phyloP scores from a whole-genome alignment of 2,113 vertebrate species.

The Coreoperca whiteheadi region DNA sequence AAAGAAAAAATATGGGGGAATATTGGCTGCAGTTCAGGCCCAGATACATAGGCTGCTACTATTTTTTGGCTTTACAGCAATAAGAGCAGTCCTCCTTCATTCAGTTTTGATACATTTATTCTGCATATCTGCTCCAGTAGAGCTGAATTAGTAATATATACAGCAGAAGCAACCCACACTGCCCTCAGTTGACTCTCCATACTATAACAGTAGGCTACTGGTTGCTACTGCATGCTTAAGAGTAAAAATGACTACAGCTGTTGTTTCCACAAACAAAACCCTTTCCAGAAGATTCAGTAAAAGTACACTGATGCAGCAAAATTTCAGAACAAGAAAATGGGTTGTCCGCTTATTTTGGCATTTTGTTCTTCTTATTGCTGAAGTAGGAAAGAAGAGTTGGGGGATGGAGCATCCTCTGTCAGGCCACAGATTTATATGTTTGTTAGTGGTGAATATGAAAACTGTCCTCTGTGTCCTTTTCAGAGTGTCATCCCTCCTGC shows the following conservation, averaged over 20 bases:
- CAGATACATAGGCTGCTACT: background rate
- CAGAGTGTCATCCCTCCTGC: constrained; percentile 92
- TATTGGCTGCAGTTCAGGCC: background rate
- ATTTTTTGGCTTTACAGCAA: background rate
- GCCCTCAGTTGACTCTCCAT: background rate
- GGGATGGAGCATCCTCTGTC: background rate
- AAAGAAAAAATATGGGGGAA: background rate
- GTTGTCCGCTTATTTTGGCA: background rate
- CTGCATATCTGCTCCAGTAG: background rate
- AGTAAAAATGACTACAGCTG: background rate
- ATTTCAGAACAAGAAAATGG: background rate
- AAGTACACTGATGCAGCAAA: background rate
- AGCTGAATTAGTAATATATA: background rate
- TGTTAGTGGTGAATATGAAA: background rate
- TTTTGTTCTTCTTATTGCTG: background rate
- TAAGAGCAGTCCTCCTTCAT: background rate
- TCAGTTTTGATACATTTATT: background rate
- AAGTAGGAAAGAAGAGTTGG: background rate
- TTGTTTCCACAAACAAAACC: background rate
- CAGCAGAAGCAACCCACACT: background rate
- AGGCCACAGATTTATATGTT: background rate
- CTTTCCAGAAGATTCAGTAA: background rate
- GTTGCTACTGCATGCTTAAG: background rate
- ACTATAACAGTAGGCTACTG: background rate
- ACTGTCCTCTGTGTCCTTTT: constrained; percentile 11